phyloP scores from a whole-genome alignment of 2,797 vertebrate species.

The Eurystomus glaucurus region DNA sequence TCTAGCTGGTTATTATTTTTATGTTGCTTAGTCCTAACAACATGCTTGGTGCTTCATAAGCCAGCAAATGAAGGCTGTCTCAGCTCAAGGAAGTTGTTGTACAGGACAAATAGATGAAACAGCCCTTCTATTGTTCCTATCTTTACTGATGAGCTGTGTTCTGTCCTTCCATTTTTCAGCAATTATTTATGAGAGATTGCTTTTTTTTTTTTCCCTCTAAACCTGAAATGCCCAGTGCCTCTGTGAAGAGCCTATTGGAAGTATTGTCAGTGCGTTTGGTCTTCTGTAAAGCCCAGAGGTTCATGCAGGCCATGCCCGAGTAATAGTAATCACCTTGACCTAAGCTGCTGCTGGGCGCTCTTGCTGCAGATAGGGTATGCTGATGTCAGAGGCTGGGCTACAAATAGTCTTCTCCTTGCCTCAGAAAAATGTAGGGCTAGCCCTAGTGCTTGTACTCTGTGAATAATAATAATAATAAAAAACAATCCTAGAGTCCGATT shows the following conservation, averaged over 20 bases:
- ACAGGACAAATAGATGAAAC: background rate
- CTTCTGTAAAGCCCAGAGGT: background rate
- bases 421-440: background rate
- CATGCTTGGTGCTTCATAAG: background rate
- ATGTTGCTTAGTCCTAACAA: background rate
- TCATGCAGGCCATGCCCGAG: background rate
- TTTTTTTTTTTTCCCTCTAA: background rate
- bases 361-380: background rate
- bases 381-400: background rate
- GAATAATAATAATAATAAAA: conserved; percentile 68
- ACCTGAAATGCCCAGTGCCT: background rate
- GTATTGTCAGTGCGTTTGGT: background rate
- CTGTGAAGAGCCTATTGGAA: background rate
- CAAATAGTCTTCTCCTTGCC: background rate
- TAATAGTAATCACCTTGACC: background rate
- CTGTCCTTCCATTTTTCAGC: background rate
- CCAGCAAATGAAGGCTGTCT: conserved; percentile 5
- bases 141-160: background rate
- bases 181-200: background rate
- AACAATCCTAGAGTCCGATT: conserved; percentile 66
- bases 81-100: background rate
- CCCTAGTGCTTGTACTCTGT: conserved; percentile 2
- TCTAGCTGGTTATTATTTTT: conserved; percentile 29
- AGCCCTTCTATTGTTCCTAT: background rate
- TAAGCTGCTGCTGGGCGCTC: background rate